phyloP scores from a whole-genome alignment of 2,888 invertebrate genomes.

The Metellina segmentata region DNA sequence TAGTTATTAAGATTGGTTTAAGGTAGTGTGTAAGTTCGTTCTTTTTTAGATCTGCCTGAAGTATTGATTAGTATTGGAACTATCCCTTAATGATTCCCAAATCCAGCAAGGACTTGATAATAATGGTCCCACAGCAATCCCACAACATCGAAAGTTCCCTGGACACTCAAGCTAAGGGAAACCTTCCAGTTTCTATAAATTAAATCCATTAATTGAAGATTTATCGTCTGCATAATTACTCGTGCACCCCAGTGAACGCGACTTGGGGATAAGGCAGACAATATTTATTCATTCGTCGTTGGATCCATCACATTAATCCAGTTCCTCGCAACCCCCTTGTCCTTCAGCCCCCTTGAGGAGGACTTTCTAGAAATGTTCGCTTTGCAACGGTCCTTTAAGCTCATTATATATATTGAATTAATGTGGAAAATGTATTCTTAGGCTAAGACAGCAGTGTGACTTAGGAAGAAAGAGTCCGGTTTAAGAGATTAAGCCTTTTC shows the following conservation, averaged over 20 bases:
- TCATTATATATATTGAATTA: constrained; percentile 59
- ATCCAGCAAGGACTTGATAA: constrained; percentile 5
- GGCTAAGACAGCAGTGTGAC: constrained; percentile 8
- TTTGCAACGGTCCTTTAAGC: constrained; percentile 29
- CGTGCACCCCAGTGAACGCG: background rate
- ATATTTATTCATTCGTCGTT: constrained; percentile 53
- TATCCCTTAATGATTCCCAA: background rate
- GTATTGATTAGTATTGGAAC: background rate
- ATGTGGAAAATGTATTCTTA: constrained; percentile 48
- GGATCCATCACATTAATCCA: constrained; percentile 23
- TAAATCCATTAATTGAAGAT: constrained; percentile 46
- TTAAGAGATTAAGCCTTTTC: constrained; percentile 13
- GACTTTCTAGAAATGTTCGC: constrained; percentile 3
- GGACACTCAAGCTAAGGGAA: background rate
- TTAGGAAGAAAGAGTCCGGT: constrained; percentile 21
- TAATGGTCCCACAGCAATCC: background rate
- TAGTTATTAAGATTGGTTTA: too few species aligned
- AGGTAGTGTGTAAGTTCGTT: too few species aligned
- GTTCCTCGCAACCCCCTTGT: background rate
- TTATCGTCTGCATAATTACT: constrained; percentile 56
- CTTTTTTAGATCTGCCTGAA: too few species aligned
- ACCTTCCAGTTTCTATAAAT: constrained; percentile 37
- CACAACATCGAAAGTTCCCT: background rate
- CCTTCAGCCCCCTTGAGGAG: background rate
- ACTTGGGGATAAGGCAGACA: constrained; percentile 6